These are phyloP conservation scores for Cetoscarus ocellatus DNA, from an alignment of 2,797 vertebrate genomes.

Conservation along the genomic window DNA sequence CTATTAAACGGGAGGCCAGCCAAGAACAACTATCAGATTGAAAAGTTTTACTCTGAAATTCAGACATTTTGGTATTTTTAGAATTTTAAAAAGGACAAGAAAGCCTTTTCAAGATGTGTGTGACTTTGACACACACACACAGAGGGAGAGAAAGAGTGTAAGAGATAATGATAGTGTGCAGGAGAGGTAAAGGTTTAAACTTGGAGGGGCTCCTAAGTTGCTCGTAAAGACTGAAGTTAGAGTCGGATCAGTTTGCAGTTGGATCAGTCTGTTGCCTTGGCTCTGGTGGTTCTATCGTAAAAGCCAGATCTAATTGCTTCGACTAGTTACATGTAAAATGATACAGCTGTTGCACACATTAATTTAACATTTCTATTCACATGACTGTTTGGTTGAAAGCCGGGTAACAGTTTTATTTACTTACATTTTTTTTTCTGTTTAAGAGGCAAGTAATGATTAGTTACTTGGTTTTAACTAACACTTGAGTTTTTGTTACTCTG, in stretches of 20 bases:
- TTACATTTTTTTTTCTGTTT: neutral
- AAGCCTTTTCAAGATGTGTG: slow-evolving; percentile 1
- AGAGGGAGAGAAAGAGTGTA: neutral
- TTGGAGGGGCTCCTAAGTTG: slow-evolving; percentile 6
- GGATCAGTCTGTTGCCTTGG: slow-evolving; percentile 31
- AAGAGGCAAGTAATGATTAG: neutral
- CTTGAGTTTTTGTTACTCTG: no score
- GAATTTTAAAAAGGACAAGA: slow-evolving; percentile 41
- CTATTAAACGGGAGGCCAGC: slow-evolving; percentile 54
- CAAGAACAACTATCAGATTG: slow-evolving; percentile 63
- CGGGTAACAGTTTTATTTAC: neutral
- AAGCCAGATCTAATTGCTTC: slow-evolving; percentile 1
- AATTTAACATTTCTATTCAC: neutral
- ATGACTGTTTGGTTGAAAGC: neutral
- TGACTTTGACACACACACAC: neutral
- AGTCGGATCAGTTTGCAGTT: slow-evolving; percentile 22
- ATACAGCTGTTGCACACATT: no score
- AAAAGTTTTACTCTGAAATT: slow-evolving; percentile 33
- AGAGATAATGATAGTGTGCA: slow-evolving; percentile 11
- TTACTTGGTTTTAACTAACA: no score
- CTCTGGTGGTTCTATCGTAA: slow-evolving; percentile 23
- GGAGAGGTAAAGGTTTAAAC: slow-evolving; percentile 16
- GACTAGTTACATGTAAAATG: no score
- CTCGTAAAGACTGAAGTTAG: slow-evolving; percentile 15
- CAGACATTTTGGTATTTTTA: slow-evolving; percentile 49